These are phyloP conservation scores for Tangara arthus DNA, from an alignment of 2,797 vertebrate species.

Conservation along the genomic window DNA sequence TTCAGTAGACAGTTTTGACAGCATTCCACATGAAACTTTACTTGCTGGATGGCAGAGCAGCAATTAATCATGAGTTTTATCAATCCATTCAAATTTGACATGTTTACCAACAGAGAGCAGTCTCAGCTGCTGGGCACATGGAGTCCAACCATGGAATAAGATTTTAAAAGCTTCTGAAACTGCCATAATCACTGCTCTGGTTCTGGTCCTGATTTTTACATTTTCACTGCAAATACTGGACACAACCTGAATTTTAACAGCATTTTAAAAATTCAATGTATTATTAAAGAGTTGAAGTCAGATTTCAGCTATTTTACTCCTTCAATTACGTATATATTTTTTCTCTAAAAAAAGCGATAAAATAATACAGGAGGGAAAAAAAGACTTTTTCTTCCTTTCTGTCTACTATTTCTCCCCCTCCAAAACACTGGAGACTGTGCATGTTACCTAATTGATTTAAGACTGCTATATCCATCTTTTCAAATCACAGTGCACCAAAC, in stretches of 20 bases:
- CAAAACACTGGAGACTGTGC: neutral
- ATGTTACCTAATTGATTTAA: conserved; percentile 13
- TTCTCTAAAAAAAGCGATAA: neutral
- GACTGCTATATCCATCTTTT: neutral
- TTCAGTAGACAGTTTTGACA: neutral
- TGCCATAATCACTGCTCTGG: neutral
- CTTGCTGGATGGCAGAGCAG: neutral
- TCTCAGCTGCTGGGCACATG: neutral
- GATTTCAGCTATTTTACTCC: neutral
- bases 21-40: neutral
- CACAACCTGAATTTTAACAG: neutral
- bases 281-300: neutral
- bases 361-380: neutral
- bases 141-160: neutral
- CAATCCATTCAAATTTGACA: neutral
- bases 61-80: neutral
- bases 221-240: neutral
- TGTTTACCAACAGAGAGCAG: neutral
- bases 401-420: neutral
- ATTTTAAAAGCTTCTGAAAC: neutral
- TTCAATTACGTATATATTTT: neutral
- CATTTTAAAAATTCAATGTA: neutral
- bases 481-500: neutral
- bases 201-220: neutral
- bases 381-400: neutral